Conservation (phyloP, 2,797 vertebrate species). For the Coendou prehensilis region DNA sequence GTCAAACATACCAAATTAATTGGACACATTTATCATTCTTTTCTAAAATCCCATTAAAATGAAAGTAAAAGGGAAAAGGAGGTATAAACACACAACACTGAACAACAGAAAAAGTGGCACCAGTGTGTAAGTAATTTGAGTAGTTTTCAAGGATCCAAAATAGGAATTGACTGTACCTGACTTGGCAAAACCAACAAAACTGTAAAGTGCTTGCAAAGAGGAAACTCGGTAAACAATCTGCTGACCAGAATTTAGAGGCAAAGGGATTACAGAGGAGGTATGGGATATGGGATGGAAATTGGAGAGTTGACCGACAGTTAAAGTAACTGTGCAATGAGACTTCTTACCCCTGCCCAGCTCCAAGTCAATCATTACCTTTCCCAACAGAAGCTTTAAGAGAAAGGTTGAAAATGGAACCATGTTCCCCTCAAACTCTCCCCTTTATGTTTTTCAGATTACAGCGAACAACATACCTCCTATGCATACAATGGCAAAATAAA, state of each 20-base stretch:
- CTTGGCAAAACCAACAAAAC: conserved; percentile 41
- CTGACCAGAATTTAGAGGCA: conserved; percentile 21
- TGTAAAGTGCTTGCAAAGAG: neutral
- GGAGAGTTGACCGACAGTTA: neutral
- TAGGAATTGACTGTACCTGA: neutral
- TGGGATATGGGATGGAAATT: neutral
- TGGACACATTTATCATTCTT: conserved; percentile 67
- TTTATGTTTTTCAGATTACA: conserved; percentile 3
- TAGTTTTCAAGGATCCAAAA: neutral
- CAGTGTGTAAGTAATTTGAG: conserved; percentile 27
- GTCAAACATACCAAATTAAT: conserved; percentile 68
- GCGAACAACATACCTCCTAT: neutral
- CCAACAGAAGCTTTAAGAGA: conserved; percentile 20
- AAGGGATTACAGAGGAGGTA: neutral
- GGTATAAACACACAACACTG: conserved; percentile 18
- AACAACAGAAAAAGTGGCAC: conserved; percentile 54
- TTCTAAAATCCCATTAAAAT: conserved; percentile 69
- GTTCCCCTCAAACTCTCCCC: neutral
- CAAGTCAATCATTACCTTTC: neutral
- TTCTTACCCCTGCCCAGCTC: neutral
- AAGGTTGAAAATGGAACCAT: conserved; percentile 1
- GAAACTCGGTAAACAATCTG: neutral
- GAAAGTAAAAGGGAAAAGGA: conserved; percentile 60
- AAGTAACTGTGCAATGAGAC: neutral
- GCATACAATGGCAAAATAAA: neutral